Base-by-base conservation (phyloP, 1,140 invertebrate species). In the Lethrus apterus region DNA sequence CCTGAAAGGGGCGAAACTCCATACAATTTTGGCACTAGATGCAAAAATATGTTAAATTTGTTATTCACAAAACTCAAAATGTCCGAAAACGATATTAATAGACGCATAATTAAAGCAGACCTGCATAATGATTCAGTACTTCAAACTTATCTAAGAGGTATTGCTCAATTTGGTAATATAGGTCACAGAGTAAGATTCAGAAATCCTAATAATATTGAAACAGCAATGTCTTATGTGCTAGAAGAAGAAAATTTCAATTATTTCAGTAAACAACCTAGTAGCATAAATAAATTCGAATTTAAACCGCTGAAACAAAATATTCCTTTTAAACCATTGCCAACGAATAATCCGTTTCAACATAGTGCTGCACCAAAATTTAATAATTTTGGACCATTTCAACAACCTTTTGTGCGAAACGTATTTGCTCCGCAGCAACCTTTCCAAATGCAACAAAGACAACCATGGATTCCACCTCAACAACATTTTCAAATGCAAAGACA, bases 211-310 rank as follows among this genome's bases (percentile, higher is more conserved):
- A 29, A 42, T 18, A 30, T 42, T 2, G 40, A 42, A 42, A 26
- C 23, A 11, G 40, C 40, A 8, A 29, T 26, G 24, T 24, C 11
- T 2, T 15, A 42, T 29, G 40, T 18, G 11, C 23, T 42, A 2
- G 40, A 42, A 26, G 21, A 26, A 1, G 24, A 42, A 29, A 42
- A 38, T 23, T 42, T 26, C 11, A 42, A 42, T 42, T 21, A 38
- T 38, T 21, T 38, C 24, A 21, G 8, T 21, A 38, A 23, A 38
- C 35, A 38, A 34, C 35, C 18, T 3, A 38, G 14, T 38, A 34
- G n/a, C n/a, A 18, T 38, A 11, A 21, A 38, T 21, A 21, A 19
- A n/a, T 21, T 13, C 2, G 35, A 38, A 21, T 38, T 21, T 23
- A 38, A 38, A 21, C 35, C 35, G 2, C 20, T 38, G 20, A 21